These are phyloP conservation scores for Liopterus haemorrhoidalis DNA, from an alignment of 2,888 invertebrate genomes.

Conservation along the genomic window DNA sequence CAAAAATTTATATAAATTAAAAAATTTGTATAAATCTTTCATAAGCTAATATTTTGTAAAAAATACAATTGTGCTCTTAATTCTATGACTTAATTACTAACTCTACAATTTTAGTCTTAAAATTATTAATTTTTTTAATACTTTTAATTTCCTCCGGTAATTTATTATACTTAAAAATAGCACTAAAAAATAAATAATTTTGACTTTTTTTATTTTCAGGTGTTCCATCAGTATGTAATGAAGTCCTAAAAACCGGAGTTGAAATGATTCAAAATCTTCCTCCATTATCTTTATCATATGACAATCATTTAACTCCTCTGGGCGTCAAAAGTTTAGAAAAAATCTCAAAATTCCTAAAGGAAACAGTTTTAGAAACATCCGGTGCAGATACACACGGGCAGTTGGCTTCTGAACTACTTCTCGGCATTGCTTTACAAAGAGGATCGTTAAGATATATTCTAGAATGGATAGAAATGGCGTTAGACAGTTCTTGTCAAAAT, in stretches of 20 bases:
- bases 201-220: too few relatives aligned
- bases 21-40: too few relatives aligned
- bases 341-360: constrained; percentile 51
- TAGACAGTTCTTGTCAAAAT: constrained; percentile 42
- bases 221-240: constrained; percentile 50
- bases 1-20: too few relatives aligned
- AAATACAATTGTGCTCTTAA: too few relatives aligned
- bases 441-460: constrained; percentile 55
- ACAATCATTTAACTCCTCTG: constrained; percentile 51
- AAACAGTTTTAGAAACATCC: constrained; percentile 48
- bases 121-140: too few relatives aligned
- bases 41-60: too few relatives aligned
- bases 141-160: too few relatives aligned
- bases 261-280: constrained; percentile 52
- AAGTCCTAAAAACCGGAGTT: constrained; percentile 54
- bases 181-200: too few relatives aligned
- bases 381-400: constrained; percentile 48
- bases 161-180: too few relatives aligned
- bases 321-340: constrained; percentile 51
- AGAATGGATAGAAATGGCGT: constrained; percentile 59
- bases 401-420: constrained; percentile 49
- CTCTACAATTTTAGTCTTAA: too few relatives aligned
- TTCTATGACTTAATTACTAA: too few relatives aligned
- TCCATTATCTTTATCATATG: constrained; percentile 54
- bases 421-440: constrained; percentile 54